These are phyloP conservation scores for Tragopan temminckii DNA, from an alignment of 2,797 vertebrate species.

Conservation along the genomic window DNA sequence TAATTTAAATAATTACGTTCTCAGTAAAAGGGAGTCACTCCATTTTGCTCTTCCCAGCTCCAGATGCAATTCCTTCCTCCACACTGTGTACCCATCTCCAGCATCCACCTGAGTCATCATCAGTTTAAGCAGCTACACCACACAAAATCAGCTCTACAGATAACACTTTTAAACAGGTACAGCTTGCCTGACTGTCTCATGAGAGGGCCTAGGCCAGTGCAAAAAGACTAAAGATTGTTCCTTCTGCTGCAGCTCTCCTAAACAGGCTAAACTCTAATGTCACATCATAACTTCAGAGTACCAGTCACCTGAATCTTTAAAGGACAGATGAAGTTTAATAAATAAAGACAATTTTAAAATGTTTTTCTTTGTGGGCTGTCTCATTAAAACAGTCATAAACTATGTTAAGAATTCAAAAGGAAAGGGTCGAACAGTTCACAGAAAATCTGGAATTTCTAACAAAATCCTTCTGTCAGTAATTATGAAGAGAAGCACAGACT, in stretches of 20 bases:
- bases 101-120: not conserved
- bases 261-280: not conserved
- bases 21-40: not conserved
- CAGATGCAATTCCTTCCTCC: not conserved
- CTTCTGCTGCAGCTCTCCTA: accelerated
- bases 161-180: not conserved
- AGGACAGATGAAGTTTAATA: not conserved
- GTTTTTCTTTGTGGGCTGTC: not conserved
- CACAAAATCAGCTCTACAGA: not conserved
- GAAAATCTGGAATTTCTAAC: not conserved
- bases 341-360: not conserved
- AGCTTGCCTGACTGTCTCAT: not conserved
- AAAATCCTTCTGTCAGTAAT: not conserved
- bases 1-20: not conserved
- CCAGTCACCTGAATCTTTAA: not conserved
- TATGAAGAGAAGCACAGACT: not conserved
- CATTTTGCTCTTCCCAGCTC: not conserved
- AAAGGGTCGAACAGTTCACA: not conserved
- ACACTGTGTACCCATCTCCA: accelerated
- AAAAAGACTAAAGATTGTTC: not conserved
- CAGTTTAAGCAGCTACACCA: not conserved
- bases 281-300: not conserved
- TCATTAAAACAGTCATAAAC: not conserved
- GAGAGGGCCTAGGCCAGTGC: not conserved
- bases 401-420: not conserved